Evolutionary conservation across 1,140 invertebrate genomes (phyloP), one percentile per base, ranked within the genome.

Genomic region (Coenobita brevimanus): DNA sequence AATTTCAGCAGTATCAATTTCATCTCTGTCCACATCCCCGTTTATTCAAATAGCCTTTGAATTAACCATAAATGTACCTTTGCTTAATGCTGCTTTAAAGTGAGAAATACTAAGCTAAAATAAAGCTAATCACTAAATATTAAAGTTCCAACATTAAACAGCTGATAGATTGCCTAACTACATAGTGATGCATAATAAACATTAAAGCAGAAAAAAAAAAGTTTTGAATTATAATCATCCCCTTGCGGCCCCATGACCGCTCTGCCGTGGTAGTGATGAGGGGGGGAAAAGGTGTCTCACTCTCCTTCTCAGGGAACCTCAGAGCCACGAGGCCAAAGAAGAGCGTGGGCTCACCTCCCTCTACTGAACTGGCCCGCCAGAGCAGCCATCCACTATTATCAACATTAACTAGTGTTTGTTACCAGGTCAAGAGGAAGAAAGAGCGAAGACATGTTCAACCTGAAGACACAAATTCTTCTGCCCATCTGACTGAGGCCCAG

Each of bases 401-500:
- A 50, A 21, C 38, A 81, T 27, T 87, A 64, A 87, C 57, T n/a
- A 38, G 21, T 27, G 30, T 27, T 62, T 62, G 50, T 75, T 71
- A 79, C 15, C 86, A 91, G 88, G 91, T 90, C n/a, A 90, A 91
- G 62, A 80, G 89, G 64, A 90, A 90, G 46, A 89, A 86, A 30
- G 91, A 91, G 57, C 50, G 86, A 17, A 69, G 73, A 21, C 41
- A 86, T 27, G 86, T 89, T 0, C 81, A 89, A 27, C 89, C 90
- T 24, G 87, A 89, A 50, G 90, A 90, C 41, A 78, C 80, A 30
- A 89, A 91, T 73, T 89, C 83, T 50, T 73, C 79, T 0, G 90
- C 89, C 15, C 84, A 90, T 38, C 64, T 88, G 41, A 89, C 89
- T 60, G 86, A 90, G 86, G 90, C 87, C 17, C 89, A 89, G 60